A percentile compares a stretch with the other conserved stretches of the same genome.
phyloP scores from a whole-genome alignment of 2,113 vertebrate species.

The Leuciscus idus region DNA sequence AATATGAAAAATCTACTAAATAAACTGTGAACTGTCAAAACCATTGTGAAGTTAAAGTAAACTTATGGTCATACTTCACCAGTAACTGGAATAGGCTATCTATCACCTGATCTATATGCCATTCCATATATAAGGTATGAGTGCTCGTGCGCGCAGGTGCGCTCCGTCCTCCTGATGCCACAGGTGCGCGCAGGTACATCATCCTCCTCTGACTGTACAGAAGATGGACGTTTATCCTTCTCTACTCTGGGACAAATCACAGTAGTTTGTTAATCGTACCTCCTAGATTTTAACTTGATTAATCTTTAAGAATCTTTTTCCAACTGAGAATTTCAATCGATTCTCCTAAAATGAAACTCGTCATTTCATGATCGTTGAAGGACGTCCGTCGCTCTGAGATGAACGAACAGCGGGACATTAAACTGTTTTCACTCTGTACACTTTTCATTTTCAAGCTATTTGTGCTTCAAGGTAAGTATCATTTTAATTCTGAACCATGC shows the following conservation, averaged over 20 bases:
- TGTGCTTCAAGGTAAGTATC: slow-evolving; percentile 87
- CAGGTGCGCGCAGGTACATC: slow-evolving; percentile 19
- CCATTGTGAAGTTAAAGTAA: not conserved
- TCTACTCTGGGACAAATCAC: not conserved
- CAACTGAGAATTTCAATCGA: not conserved
- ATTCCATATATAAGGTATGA: not conserved
- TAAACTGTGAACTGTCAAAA: not conserved
- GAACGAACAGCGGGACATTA: slow-evolving; percentile 88
- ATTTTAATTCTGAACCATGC: not conserved
- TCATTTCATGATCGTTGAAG: slow-evolving; percentile 76
- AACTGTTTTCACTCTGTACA: slow-evolving; percentile 88
- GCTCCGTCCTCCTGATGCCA: slow-evolving; percentile 5
- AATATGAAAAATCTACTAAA: not conserved
- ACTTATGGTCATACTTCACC: not conserved
- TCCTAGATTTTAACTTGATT: slow-evolving; percentile 22
- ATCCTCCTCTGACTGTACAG: slow-evolving; percentile 19
- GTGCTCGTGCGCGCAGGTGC: slow-evolving; percentile 26
- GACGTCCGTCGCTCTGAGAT: slow-evolving; percentile 86
- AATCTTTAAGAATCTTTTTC: not conserved
- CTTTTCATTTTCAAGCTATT: slow-evolving; percentile 85
- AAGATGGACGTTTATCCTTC: slow-evolving; percentile 41
- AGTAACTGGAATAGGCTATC: not conserved
- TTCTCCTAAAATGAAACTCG: slow-evolving; percentile 68
- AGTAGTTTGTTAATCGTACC: slow-evolving; percentile 57
- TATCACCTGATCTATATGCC: not conserved